phyloP scores from a whole-genome alignment of 92 coral and sea anemone genomes.

The Porites cylindrica region DNA sequence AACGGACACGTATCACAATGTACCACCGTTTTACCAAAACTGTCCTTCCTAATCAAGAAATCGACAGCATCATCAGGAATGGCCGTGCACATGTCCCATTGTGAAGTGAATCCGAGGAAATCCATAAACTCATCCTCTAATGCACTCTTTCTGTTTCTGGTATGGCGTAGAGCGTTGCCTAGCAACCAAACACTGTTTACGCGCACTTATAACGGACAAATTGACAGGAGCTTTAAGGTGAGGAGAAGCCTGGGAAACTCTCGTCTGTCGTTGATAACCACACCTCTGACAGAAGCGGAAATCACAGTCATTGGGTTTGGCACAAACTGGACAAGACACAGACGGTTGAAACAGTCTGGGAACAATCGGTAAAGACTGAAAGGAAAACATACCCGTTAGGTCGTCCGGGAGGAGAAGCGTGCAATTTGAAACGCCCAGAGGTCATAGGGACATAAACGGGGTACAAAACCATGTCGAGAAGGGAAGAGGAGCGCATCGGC shows the following conservation, averaged over 20 bases:
- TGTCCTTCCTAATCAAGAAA: slow-evolving; percentile 27
- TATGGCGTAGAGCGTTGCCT: slow-evolving; percentile 12
- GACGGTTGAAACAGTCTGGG: slow-evolving; percentile 36
- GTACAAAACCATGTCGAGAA: slow-evolving; percentile 38
- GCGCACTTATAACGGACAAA: slow-evolving; percentile 10
- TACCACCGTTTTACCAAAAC: slow-evolving; percentile 39
- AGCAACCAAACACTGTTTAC: not conserved
- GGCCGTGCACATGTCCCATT: slow-evolving; percentile 6
- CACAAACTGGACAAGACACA: slow-evolving; percentile 21
- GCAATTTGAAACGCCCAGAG: slow-evolving; percentile 32
- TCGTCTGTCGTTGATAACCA: slow-evolving; percentile 36
- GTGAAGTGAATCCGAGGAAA: not conserved
- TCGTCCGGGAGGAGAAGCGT: not conserved
- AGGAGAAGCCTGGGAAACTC: not conserved
- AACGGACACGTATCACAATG: slow-evolving; percentile 27
- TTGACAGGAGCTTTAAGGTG: slow-evolving; percentile 3
- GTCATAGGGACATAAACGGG: slow-evolving; percentile 1
- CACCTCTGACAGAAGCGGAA: slow-evolving; percentile 42
- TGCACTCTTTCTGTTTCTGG: not conserved
- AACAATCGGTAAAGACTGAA: slow-evolving; percentile 22
- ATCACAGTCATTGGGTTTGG: slow-evolving; percentile 37
- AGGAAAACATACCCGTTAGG: not conserved
- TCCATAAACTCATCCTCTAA: not conserved
- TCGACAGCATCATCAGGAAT: not conserved
- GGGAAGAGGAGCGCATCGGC: slow-evolving; percentile 45